Conservation (phyloP, 2,888 invertebrate genomes). For the Anarsia innoxiella region DNA sequence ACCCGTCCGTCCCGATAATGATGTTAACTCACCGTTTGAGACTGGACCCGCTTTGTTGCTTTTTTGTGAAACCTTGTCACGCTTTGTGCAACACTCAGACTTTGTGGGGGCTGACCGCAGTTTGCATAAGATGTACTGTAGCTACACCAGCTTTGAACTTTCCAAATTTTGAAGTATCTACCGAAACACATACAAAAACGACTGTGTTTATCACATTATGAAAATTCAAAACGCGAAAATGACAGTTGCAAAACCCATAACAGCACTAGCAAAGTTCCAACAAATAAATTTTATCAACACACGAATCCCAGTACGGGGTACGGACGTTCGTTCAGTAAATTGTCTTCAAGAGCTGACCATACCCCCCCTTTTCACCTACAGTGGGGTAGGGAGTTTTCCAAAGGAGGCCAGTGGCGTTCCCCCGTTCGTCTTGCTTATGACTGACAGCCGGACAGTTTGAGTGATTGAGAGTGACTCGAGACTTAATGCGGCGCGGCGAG, state of each 20-base stretch:
- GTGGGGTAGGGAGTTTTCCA: conserved; percentile 34
- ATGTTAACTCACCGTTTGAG: conserved; percentile 70
- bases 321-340: conserved; percentile 67
- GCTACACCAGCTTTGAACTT: too few relatives aligned
- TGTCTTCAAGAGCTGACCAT: conserved; percentile 73
- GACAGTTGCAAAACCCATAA: conserved; percentile 33
- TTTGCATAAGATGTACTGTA: too few relatives aligned
- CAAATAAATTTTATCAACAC: conserved; percentile 67
- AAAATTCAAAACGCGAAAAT: conserved; percentile 1
- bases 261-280: conserved; percentile 46
- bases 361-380: conserved; percentile 42
- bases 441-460: conserved; percentile 72
- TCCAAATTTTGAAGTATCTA: too few relatives aligned
- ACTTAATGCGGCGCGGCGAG: conserved; percentile 69
- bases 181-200: background rate
- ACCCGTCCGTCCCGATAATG: conserved; percentile 60
- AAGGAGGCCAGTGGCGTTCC: conserved; percentile 60
- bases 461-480: conserved; percentile 74
- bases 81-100: too few relatives aligned
- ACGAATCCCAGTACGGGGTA: conserved; percentile 55
- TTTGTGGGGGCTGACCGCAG: too few relatives aligned
- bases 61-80: conserved; percentile 65
- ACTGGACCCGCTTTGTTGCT: conserved; percentile 61
- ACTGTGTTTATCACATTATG: background rate
- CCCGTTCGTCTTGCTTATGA: conserved; percentile 74